Evolutionary conservation across 2,113 vertebrate species (phyloP).

Genomic region (Phalacrocorax pelagicus): DNA sequence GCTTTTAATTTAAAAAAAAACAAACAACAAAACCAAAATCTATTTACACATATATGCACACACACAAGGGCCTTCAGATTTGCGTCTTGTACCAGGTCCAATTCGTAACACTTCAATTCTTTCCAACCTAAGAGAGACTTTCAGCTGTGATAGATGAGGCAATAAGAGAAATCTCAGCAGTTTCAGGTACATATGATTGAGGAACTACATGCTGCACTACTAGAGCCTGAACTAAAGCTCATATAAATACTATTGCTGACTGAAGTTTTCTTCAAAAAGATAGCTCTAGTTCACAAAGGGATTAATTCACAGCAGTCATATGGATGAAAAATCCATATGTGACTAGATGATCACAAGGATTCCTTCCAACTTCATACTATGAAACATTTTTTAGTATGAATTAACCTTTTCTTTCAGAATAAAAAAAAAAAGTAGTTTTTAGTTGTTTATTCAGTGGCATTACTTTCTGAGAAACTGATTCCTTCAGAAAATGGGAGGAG

Average conservation of each 20-base stretch:
- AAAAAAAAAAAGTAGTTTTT: not conserved
- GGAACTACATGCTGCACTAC: not conserved
- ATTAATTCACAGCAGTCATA: not conserved
- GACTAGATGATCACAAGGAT: not conserved
- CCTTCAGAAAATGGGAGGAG: not conserved
- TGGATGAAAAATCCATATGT: not conserved
- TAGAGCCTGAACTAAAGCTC: not conserved
- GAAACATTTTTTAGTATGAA: not conserved
- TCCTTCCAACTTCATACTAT: not conserved
- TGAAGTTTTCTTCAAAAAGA: not conserved
- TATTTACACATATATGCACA: not conserved
- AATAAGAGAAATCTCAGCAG: slow-evolving; percentile 60
- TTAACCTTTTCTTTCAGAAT: not conserved
- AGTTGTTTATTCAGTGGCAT: not conserved
- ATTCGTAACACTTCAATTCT: slow-evolving; percentile 41
- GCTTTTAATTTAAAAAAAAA: not conserved
- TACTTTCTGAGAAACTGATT: not conserved
- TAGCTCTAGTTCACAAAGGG: not conserved
- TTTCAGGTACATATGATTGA: slow-evolving; percentile 61
- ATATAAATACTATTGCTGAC: not conserved
- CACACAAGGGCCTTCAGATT: slow-evolving; percentile 42
- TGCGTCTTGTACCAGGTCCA: slow-evolving; percentile 60
- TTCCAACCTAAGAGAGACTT: slow-evolving; percentile 20
- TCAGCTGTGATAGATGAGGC: slow-evolving; percentile 33
- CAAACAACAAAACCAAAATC: not conserved